A percentile compares a stretch with the other conserved stretches of the same genome.
These are phyloP conservation scores for Machaerirhynchus nigripectus DNA, from an alignment of 2,113 vertebrate species.

Conservation along the genomic window DNA sequence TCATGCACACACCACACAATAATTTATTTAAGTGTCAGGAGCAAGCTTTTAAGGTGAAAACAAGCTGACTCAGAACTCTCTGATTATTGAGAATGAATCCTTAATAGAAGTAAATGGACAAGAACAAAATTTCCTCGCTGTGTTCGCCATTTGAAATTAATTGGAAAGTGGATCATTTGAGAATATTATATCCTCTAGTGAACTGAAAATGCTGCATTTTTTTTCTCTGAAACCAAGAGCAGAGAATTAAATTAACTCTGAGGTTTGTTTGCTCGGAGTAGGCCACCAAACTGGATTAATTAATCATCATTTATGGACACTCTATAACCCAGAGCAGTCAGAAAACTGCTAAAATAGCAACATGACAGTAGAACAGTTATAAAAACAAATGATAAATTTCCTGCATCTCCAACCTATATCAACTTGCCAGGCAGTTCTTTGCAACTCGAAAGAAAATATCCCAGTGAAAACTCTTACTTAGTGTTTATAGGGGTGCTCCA, in stretches of 20 bases:
- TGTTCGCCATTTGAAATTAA: conserved; percentile 54
- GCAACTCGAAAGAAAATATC: neutral
- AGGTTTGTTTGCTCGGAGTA: conserved; percentile 49
- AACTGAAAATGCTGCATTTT: neutral
- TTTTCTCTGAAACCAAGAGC: conserved; percentile 5
- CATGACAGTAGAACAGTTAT: conserved; percentile 7
- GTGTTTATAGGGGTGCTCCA: neutral
- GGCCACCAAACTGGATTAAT: conserved; percentile 49
- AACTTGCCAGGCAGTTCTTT: neutral
- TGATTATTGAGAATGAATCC: conserved; percentile 69
- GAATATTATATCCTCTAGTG: conserved; percentile 44
- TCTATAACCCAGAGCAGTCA: neutral
- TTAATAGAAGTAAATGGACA: conserved; percentile 66
- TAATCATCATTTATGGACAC: conserved; percentile 56
- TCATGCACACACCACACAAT: neutral
- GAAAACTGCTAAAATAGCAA: conserved; percentile 42
- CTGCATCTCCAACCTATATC: neutral
- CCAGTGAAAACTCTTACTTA: neutral
- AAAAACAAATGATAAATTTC: neutral
- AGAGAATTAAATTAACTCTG: conserved; percentile 57
- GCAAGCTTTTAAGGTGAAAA: conserved; percentile 59
- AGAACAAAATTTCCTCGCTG: conserved; percentile 30
- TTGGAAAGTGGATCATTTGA: conserved; percentile 52
- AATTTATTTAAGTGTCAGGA: conserved; percentile 58
- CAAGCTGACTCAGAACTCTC: conserved; percentile 59